phyloP scores from a whole-genome alignment of 1,140 invertebrate genomes.

The Drosophila setifemur region DNA sequence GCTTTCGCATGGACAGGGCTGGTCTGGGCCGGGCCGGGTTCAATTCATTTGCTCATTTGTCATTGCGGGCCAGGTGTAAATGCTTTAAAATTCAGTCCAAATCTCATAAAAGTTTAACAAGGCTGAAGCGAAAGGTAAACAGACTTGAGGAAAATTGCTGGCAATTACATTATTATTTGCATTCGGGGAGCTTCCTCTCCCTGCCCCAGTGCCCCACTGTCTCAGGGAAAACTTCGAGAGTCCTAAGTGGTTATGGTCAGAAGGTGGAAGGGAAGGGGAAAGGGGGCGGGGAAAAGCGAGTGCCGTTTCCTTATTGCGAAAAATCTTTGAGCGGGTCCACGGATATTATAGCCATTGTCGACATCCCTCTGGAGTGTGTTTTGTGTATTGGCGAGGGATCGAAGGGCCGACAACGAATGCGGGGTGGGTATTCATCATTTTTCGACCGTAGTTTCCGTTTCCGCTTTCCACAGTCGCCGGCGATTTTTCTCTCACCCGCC shows the following conservation, averaged over 20 bases:
- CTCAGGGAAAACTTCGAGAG: conserved; percentile 22
- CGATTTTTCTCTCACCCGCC: conserved; percentile 12
- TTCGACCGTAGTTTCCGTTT: conserved; percentile 62
- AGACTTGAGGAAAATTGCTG: conserved; percentile 40
- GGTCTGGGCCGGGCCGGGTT: no score
- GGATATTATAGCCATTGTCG: conserved; percentile 56
- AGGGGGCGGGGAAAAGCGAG: background rate
- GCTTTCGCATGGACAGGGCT: no score
- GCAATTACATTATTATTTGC: conserved; percentile 76
- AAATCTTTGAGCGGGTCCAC: conserved; percentile 48
- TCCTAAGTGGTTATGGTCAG: conserved; percentile 57
- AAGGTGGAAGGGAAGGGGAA: background rate
- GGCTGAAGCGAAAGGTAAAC: conserved; percentile 29
- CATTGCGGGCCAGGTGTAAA: conserved; percentile 52
- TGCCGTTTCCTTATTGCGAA: conserved; percentile 50
- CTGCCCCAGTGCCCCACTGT: conserved; percentile 23
- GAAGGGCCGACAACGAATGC: background rate
- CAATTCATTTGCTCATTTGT: conserved; percentile 48
- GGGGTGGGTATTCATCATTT: conserved; percentile 64
- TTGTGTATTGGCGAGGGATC: conserved; percentile 20
- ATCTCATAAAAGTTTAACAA: conserved; percentile 49
- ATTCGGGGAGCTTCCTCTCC: conserved; percentile 52
- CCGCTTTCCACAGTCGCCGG: conserved; percentile 37
- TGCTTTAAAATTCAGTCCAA: conserved; percentile 52
- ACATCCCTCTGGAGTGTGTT: conserved; percentile 46